phyloP scores from a whole-genome alignment of 2,797 vertebrate species.

The Moxostoma hubbsi region DNA sequence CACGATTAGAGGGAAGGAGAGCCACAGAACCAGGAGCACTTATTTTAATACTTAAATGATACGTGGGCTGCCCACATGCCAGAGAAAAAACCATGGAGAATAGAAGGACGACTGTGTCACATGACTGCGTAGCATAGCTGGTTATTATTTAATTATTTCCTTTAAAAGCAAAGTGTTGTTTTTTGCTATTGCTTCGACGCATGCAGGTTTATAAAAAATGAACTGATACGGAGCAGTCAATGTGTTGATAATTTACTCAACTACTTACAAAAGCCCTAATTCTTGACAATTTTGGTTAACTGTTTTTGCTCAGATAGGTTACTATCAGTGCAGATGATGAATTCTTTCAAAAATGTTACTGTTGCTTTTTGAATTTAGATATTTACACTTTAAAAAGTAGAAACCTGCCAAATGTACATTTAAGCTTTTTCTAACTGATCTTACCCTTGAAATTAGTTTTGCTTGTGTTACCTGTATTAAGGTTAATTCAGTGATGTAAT shows the following conservation, averaged over 20 bases:
- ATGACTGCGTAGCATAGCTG: conserved; percentile 82
- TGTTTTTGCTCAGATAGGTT: background rate
- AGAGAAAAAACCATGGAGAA: conserved; percentile 62
- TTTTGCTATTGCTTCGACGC: background rate
- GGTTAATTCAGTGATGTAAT: no score
- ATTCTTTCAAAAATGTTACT: no score
- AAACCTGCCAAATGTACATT: no score
- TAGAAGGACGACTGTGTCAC: conserved; percentile 74
- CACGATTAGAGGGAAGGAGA: conserved; percentile 88
- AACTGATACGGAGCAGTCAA: background rate
- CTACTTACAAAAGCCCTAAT: background rate
- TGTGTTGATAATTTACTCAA: background rate
- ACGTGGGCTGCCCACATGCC: conserved; percentile 48
- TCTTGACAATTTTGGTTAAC: background rate
- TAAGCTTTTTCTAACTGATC: no score
- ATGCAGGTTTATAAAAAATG: background rate
- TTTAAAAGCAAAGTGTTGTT: conserved; percentile 64
- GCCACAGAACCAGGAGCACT: conserved; percentile 80
- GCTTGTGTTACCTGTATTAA: no score
- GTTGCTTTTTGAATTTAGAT: no score
- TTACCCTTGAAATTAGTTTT: no score
- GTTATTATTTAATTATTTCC: conserved; percentile 4
- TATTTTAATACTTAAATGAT: conserved; percentile 89
- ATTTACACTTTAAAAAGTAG: no score
- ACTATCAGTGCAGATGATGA: background rate